Conservation (phyloP, 2,113 vertebrate genomes). For the Channa maculata region DNA sequence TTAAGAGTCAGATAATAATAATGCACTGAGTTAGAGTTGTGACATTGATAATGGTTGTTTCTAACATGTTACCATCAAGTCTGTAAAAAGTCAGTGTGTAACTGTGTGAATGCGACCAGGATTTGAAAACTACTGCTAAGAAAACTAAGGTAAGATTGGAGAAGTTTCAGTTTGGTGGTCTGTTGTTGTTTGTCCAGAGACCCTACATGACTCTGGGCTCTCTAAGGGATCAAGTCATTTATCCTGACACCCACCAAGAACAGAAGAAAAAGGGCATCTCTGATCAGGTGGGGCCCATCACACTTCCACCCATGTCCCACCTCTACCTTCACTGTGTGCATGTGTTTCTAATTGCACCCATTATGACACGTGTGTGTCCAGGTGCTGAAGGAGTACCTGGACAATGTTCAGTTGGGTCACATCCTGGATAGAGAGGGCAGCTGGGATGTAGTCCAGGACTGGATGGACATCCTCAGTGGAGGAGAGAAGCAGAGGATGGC, state of each 20-base stretch:
- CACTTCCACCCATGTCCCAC: not conserved
- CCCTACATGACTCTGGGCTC: constrained; percentile 98
- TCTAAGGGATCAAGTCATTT: constrained; percentile 97
- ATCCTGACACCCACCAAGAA: constrained; percentile 93
- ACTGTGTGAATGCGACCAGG: no score
- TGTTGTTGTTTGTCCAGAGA: constrained; percentile 82
- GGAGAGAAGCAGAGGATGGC: constrained; percentile 99
- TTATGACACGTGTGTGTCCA: constrained; percentile 56
- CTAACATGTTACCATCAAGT: no score
- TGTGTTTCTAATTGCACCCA: not conserved
- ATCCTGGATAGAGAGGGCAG: constrained; percentile 94
- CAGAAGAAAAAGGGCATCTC: constrained; percentile 93
- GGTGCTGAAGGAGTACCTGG: constrained; percentile 97
- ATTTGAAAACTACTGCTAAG: no score
- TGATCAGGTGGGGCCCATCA: constrained; percentile 85
- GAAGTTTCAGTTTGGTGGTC: not conserved
- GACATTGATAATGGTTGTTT: no score
- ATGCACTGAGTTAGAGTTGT: no score
- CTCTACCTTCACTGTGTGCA: not conserved
- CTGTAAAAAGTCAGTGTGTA: no score
- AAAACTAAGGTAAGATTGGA: no score
- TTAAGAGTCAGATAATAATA: no score
- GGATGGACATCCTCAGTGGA: constrained; percentile 99
- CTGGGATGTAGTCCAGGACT: constrained; percentile 96
- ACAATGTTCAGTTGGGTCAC: constrained; percentile 95